Evolutionary conservation across 2,888 invertebrate species (phyloP), one percentile per base, ranked within the genome.

Genomic region (Phalera bucephala): DNA sequence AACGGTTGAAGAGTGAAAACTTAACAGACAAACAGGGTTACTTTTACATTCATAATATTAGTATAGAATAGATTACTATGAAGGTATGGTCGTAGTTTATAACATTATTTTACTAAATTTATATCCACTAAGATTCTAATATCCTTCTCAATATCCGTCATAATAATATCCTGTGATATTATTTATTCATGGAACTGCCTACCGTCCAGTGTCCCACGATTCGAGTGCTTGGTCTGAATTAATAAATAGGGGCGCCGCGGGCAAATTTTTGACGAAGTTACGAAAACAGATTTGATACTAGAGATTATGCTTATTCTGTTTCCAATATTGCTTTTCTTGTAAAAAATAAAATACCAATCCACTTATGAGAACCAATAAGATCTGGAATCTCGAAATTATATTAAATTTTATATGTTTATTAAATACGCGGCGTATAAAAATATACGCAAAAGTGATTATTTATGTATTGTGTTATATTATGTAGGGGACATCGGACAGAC

Each of bases 221-320:
- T 36, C 38, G 21, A 34, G 17, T 9, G 34, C 33, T 36, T 38
- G 39, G 50, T 41, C 39, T 33, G 41, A 49, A 42, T 51, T 30
- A 25, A 31, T 36, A 45, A 54, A 39, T 31, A 54, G 36, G 25
- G 26, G 14, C 7, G 23, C 7, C 15, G 3, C 23, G 11, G 14
- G 21, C 32, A 11, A 10, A 8, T 17, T 26, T 26, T 25, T 26
- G 11, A 26, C 3, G 27, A 33, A 26, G 20, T 12, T 27, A 27
- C 12, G n/a, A 13, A 32, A 26, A 19, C n/a, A 12, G 19, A 33
- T 26, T 26, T 20, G 26, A 33, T 26, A 11, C 17, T 12, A 3
- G 13, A 33, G 25, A 33, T 33, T 33, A 26, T 12, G 12, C 13
- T 25, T 13, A 25, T 26, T 10, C 30, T 38, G 43, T 36, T 34